Evolutionary conservation across 92 coral and sea anemone species (phyloP), one percentile per base, ranked within the genome.

Genomic region (Palythoa caribaeorum): DNA sequence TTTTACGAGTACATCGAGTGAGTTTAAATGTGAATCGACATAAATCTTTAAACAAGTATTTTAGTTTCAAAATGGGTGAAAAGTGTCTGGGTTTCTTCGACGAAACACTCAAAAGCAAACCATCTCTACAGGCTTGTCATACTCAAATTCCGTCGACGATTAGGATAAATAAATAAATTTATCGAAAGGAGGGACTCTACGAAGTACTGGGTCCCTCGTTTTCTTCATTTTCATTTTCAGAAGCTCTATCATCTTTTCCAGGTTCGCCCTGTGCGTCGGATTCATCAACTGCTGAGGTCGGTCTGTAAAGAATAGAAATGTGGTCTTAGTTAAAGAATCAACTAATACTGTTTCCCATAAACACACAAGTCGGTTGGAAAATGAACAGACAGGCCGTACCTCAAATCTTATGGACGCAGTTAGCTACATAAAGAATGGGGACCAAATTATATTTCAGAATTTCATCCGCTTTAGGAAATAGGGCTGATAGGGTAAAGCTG

Each of bases 151-250:
- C 10, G 48, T 8, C 7, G 50, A 44, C 65, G 2, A 59, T n/a
- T 16, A 65, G 71, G 52, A 78, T 39, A 70, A 10, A 48, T 19
- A 38, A 73, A 36, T 16, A 38, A 39, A 14, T 39, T 62, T 39
- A 80, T 19, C 38, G 73, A 44, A 36, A 37, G 21, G 84, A 57
- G 9, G 85, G 57, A 39, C 85, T 80, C 57, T 68, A 80, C 38
- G 85, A 80, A 40, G 20, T 68, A 66, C 85, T 65, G 73, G 59
- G 11, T 13, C 55, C 85, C 7, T 63, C 85, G 11, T 80, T 72
- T 6, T 40, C 73, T 60, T 44, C 74, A 63, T n/a, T 44, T 55
- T 80, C 16, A 21, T 62, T 68, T 3, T 19, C 71, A 0, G 85
- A 39, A 39, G 38, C 20, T 60, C 40, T 63, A 55, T 63, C 73